Percentiles rank a stretch among this genome's conserved stretches.
phyloP scores from a whole-genome alignment of 2,113 vertebrate genomes.

The Piaya cayana region DNA sequence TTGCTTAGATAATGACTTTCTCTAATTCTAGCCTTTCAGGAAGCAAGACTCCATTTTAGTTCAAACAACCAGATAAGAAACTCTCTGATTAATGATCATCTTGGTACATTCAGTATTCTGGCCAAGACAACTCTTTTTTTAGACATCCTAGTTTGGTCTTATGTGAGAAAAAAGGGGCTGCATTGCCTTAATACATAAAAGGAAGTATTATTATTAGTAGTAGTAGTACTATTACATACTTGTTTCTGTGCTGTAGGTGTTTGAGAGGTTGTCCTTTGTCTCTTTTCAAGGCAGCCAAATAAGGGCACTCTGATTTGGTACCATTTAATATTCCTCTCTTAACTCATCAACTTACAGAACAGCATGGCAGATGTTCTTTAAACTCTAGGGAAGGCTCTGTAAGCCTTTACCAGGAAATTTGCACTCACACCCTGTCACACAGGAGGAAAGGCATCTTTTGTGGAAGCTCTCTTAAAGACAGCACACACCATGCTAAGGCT shows the following conservation, averaged over 20 bases:
- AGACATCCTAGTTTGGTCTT: not conserved
- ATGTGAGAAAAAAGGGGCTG: not conserved
- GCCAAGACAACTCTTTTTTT: not conserved
- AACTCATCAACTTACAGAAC: not conserved
- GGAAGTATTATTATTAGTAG: not conserved
- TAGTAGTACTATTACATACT: not conserved
- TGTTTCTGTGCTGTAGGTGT: not conserved
- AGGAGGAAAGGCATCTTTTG: not conserved
- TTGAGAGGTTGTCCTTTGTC: not conserved
- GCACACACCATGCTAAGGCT: not conserved
- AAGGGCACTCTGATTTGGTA: not conserved
- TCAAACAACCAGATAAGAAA: not conserved
- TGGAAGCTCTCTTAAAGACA: not conserved
- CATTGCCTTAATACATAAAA: not conserved
- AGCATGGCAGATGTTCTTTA: conserved; percentile 24
- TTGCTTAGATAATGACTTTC: not conserved
- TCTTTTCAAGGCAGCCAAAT: conserved; percentile 9
- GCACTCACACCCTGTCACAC: not conserved
- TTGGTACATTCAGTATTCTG: not conserved
- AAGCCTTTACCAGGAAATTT: conserved; percentile 4
- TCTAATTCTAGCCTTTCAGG: not conserved
- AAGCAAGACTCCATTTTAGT: not conserved
- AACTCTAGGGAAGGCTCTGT: conserved; percentile 21
- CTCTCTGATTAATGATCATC: not conserved
- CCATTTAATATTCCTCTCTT: conserved; percentile 31